Percentiles rank a stretch among this genome's conserved stretches.
Evolutionary conservation across 1,140 invertebrate species (phyloP).

Genomic region (Drosophila nasuta): DNA sequence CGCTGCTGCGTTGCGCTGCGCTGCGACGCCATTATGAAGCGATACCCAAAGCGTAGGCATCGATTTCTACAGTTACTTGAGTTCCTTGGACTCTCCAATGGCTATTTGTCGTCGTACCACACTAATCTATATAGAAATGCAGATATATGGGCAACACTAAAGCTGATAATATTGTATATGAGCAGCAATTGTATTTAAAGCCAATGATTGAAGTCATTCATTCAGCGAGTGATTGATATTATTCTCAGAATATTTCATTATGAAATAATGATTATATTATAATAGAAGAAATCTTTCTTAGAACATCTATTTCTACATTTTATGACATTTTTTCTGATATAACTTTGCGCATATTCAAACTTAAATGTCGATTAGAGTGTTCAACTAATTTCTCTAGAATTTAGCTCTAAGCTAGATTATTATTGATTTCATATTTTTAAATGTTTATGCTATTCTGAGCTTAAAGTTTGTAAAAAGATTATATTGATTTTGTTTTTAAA

Average conservation of each 20-base stretch:
- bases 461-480: no score
- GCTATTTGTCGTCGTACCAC: not conserved
- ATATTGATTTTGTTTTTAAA: not conserved
- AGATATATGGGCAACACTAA: not conserved
- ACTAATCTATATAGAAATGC: conserved; percentile 19
- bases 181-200: conserved; percentile 26
- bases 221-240: not conserved
- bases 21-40: conserved; percentile 60
- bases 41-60: conserved; percentile 43
- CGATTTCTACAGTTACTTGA: conserved; percentile 33
- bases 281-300: not conserved
- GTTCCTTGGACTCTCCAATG: not conserved
- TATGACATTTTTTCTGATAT: no score
- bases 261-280: not conserved
- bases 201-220: conserved; percentile 1
- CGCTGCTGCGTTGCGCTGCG: conserved; percentile 17
- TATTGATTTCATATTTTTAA: no score
- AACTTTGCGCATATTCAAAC: no score
- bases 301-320: no score
- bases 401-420: no score
- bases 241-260: not conserved
- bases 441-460: no score
- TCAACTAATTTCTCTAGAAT: no score
- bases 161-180: conserved; percentile 10
- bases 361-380: no score